Conservation (phyloP, 1,140 invertebrate genomes). For the Mactra quadrangularis region DNA sequence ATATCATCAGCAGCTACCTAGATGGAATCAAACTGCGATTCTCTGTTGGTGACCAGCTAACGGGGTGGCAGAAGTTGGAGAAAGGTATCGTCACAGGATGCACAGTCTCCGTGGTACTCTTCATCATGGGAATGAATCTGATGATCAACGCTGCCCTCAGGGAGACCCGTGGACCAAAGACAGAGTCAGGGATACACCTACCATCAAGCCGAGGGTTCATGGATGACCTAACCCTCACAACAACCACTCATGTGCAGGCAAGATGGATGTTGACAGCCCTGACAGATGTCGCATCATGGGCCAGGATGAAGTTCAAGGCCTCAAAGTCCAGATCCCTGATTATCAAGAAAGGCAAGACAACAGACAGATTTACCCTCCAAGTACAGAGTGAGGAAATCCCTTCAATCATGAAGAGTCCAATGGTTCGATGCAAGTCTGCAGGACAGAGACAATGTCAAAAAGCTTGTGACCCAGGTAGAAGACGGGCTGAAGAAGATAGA, state of each 20-base stretch:
- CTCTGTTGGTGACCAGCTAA: not conserved
- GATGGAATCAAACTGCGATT: slow-evolving; percentile 28
- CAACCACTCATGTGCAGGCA: too few relatives aligned
- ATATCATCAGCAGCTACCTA: slow-evolving; percentile 38
- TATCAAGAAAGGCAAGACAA: slow-evolving; percentile 18
- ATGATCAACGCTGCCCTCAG: slow-evolving; percentile 29
- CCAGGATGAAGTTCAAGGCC: slow-evolving; percentile 38
- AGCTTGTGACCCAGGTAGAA: not conserved
- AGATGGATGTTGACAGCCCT: too few relatives aligned
- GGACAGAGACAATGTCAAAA: not conserved
- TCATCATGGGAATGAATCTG: slow-evolving; percentile 45
- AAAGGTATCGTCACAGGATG: slow-evolving; percentile 54
- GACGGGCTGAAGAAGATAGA: slow-evolving; percentile 28
- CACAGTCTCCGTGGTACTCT: slow-evolving; percentile 44
- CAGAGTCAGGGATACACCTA: not conserved
- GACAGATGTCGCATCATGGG: slow-evolving; percentile 17
- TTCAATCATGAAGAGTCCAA: slow-evolving; percentile 11
- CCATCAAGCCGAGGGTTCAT: not conserved
- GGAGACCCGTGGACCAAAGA: slow-evolving; percentile 13
- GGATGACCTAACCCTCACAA: slow-evolving; percentile 22
- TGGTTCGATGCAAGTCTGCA: slow-evolving; percentile 16
- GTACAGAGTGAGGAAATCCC: slow-evolving; percentile 19
- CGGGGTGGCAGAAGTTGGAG: slow-evolving; percentile 44
- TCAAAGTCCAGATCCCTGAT: slow-evolving; percentile 13
- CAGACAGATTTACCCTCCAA: not conserved